These are phyloP conservation scores for Ridgeia piscesae DNA, from an alignment of 1,140 invertebrate species.

Conservation along the genomic window DNA sequence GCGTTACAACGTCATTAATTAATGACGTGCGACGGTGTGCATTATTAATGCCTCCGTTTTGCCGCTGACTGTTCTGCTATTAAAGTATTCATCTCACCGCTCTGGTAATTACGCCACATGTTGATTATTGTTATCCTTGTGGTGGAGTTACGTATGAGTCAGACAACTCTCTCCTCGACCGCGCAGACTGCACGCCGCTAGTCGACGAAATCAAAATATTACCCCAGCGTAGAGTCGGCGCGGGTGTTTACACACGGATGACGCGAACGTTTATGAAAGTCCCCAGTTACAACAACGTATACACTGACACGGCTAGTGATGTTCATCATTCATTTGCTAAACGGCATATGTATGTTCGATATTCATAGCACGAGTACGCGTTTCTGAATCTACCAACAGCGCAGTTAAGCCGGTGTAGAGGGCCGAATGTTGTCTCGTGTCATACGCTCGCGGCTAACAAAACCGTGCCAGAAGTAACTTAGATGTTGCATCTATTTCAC, in stretches of 20 bases:
- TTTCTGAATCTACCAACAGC: no score
- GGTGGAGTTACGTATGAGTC: neutral
- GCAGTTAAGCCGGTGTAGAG: no score
- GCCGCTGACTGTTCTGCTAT: neutral
- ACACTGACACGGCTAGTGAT: neutral
- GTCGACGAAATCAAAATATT: neutral
- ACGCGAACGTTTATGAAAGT: neutral
- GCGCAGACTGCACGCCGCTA: neutral
- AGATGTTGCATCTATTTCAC: no score
- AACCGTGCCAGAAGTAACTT: no score
- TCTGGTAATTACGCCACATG: neutral
- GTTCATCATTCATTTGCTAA: neutral
- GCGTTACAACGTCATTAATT: neutral
- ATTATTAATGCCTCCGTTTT: neutral
- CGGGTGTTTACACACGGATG: neutral
- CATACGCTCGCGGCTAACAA: no score
- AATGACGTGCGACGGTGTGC: neutral
- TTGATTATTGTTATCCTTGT: neutral
- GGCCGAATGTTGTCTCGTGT: no score
- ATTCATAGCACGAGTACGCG: neutral
- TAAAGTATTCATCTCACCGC: neutral
- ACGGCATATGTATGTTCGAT: neutral
- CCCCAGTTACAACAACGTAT: neutral
- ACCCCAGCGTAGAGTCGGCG: neutral
- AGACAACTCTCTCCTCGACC: neutral